phyloP scores from a whole-genome alignment of 2,888 invertebrate genomes.

The Ophion costatus region DNA sequence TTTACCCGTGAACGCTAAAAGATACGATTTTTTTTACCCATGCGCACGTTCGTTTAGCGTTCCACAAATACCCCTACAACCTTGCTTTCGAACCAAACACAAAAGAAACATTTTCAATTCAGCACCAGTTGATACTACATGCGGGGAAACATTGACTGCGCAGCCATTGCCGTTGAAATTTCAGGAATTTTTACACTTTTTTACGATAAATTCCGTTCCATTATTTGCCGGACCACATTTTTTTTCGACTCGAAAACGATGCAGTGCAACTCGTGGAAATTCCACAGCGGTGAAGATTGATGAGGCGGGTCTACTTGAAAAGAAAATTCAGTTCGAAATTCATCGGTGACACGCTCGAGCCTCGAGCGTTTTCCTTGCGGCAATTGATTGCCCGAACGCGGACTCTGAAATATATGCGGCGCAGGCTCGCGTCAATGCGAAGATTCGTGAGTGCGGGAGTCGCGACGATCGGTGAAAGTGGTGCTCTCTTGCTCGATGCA shows the following conservation, averaged over 20 bases:
- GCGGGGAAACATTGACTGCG: neutral
- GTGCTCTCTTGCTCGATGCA: conserved; percentile 35
- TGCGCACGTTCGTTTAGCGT: too few species aligned
- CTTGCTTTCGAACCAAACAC: too few species aligned
- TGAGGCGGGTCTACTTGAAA: neutral
- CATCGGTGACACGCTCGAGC: neutral
- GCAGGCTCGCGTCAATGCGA: neutral
- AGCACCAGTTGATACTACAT: neutral
- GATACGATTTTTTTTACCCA: too few species aligned
- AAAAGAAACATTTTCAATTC: too few species aligned
- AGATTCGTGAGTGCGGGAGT: conserved; percentile 36
- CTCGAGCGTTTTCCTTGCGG: neutral
- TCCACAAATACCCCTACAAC: too few species aligned
- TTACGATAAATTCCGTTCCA: neutral
- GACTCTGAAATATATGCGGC: neutral
- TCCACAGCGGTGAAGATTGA: neutral
- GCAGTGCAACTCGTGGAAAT: neutral
- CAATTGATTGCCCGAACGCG: neutral
- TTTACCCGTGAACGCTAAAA: too few species aligned
- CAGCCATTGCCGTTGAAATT: neutral
- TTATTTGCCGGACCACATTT: neutral
- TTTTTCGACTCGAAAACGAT: neutral
- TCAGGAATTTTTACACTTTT: neutral
- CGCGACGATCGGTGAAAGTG: conserved; percentile 70
- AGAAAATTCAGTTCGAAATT: neutral